Conservation (phyloP, 2,797 vertebrate species). For the Allenopithecus nigroviridis region DNA sequence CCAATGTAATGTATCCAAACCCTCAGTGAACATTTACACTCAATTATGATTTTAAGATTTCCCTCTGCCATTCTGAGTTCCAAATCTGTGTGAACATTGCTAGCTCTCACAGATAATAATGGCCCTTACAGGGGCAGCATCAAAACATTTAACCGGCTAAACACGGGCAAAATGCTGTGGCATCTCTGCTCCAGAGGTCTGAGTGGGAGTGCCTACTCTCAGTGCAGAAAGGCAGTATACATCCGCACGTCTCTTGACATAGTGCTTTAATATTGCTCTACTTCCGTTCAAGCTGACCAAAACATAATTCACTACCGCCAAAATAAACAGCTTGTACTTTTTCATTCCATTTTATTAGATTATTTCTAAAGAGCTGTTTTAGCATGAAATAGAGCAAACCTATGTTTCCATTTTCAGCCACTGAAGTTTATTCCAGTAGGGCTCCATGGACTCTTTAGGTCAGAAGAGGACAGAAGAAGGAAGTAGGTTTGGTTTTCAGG, state of each 20-base stretch:
- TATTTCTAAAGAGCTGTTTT: conserved; percentile 24
- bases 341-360: conserved; percentile 34
- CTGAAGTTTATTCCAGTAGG: neutral
- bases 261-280: neutral
- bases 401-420: conserved; percentile 6
- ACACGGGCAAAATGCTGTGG: neutral
- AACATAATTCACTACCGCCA: neutral
- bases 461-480: neutral
- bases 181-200: neutral
- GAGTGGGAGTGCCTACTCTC: neutral
- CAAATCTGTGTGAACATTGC: neutral
- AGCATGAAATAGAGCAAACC: neutral
- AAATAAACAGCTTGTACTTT: neutral
- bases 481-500: neutral
- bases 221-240: neutral
- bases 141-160: neutral
- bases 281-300: neutral
- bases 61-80: neutral
- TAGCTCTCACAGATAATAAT: neutral
- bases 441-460: neutral
- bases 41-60: neutral
- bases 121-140: neutral
- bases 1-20: conserved; percentile 19
- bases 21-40: neutral
- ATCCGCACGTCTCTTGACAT: neutral